Evolutionary conservation across 2,113 vertebrate genomes (phyloP), one percentile per base, ranked within the genome.

Genomic region (Zapornia atra): DNA sequence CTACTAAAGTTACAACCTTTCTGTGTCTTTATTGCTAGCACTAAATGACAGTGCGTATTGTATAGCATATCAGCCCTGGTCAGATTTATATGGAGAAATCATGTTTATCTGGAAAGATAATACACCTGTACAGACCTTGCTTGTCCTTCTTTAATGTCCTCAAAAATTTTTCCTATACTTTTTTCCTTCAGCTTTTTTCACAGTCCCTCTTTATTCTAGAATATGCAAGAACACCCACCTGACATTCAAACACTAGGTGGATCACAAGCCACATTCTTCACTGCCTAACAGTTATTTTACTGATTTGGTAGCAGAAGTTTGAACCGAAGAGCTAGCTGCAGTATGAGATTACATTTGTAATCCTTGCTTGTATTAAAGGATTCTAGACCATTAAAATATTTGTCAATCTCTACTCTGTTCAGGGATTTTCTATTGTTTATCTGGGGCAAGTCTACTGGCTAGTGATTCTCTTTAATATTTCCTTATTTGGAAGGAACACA

Each of bases 371-470:
- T n/a, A 24, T 72, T 90, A 88, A 68, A 40, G 16, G 66, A 76
- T 10, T 65, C 34, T 44, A 77, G 75, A 60, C 53, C 48, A 53
- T 94, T 90, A 90, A 79, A 88, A 63, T 78, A 60, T 90, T 93
- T 88, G 57, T 81, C 72, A 80, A 73, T 26, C 22, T 4, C 54
- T 92, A 86, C 96, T 95, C 93, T 72, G 22, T 69, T 86, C 33
- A 34, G 63, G 66, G 86, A 90, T 96, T 94, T 95, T 88, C 63
- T 34, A 33, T 71, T 90, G 40, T 92, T 96, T 95, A 90, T 94
- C 63, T 88, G 76, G 86, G 88, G 6, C 91, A 90, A 86, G 34
- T n/a, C 71, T 80, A n/a, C 42, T 51, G 71, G 33, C 34, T 86
- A 73, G 57, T 48, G 46, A 63, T 77, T 77, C 16, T 63, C 2